Base-by-base conservation (phyloP, 2,797 vertebrate genomes). In the Vespertilio murinus region DNA sequence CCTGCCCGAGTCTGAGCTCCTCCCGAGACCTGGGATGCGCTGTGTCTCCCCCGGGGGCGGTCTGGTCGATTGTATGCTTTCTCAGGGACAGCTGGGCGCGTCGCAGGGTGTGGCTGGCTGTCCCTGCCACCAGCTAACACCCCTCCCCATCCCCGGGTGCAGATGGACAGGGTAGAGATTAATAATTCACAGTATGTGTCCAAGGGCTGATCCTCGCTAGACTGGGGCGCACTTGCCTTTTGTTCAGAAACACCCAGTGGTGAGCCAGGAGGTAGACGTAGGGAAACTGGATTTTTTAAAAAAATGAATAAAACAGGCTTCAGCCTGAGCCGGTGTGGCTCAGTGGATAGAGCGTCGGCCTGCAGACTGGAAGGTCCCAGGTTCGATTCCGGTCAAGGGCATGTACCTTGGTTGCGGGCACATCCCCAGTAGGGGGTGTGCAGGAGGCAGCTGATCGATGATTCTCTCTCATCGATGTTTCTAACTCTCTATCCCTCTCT, bases 91-190 rank as follows among this genome's bases (percentile, higher is more conserved):
- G 93, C 91, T 94, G 93, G 90, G 52, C 0, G 7, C 86, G 93
- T 86, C 40, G 1, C 2, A 56, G 75, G 74, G 38, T 83, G 35
- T 77, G 65, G 45, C 56, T 23, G n/a, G 5, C 47, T 17, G 38
- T 70, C 56, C 61, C 71, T 49, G 47, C 91, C 86, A 56, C 38
- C 13, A 30, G 83, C 5, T 73, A 69, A 42, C 94, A 91, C 74
- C 71, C 42, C 70, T 89, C 74, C 77, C 40, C 64, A 61, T 71
- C 71, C 85, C 47, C 71, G 59, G 79, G 33, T 81, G 28, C 73
- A 97, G 73, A 90, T 88, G 90, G 93, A 79, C 74, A 91, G 88
- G 52, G 45, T 18, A 77, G 87, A 94, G 73, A 96, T 97, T 54
- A 97, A 88, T 96, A 94, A 96, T 96, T 91, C 73, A 96, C 6